A percentile compares a stretch with the other conserved stretches of the same genome.
Conservation (phyloP, 2,113 vertebrate species). For the Aptenodytes patagonicus region DNA sequence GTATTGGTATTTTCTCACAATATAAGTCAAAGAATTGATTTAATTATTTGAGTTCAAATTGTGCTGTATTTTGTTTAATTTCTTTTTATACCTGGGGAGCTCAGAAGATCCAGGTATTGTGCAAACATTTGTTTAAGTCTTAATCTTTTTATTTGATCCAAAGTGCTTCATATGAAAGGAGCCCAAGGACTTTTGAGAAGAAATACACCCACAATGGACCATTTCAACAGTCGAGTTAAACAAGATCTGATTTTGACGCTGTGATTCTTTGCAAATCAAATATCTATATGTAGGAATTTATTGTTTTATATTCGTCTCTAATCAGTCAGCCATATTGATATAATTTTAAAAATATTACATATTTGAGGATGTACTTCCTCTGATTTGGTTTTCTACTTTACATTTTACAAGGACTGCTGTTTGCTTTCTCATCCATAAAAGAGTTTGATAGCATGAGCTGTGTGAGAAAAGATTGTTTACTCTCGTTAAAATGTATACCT, state of each 20-base stretch:
- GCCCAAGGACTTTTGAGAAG: not conserved
- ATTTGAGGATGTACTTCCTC: not conserved
- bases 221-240: not conserved
- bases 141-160: not conserved
- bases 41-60: not conserved
- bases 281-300: not conserved
- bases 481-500: not conserved
- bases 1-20: not conserved
- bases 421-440: not conserved
- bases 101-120: not conserved
- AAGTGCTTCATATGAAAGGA: not conserved
- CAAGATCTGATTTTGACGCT: not conserved
- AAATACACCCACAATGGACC: not conserved
- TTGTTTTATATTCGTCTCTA: not conserved
- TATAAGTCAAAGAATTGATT: not conserved
- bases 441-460: not conserved
- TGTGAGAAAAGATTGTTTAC: not conserved
- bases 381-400: not conserved
- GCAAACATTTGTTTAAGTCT: not conserved
- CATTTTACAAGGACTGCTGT: not conserved
- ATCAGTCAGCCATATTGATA: not conserved
- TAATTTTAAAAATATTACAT: not conserved
- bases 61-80: not conserved
- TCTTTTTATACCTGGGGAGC: not conserved
- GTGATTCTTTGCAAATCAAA: not conserved